Evolutionary conservation across 2,113 vertebrate species (phyloP).

Genomic region (Rhinolophus sinicus): DNA sequence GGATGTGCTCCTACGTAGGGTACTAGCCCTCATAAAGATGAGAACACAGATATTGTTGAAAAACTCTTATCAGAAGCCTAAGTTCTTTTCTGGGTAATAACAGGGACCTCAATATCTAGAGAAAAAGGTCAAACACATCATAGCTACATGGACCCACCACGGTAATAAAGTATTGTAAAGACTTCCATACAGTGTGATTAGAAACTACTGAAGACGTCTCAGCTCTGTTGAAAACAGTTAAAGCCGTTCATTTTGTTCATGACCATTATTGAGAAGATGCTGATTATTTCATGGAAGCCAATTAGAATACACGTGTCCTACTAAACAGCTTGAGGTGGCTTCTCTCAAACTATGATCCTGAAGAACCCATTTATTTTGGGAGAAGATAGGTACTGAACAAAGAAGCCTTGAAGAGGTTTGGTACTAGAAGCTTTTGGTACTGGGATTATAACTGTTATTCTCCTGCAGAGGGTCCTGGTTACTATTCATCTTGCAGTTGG

Average conservation of each 20-base stretch:
- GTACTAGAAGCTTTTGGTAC: constrained; percentile 85
- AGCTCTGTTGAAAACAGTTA: constrained; percentile 91
- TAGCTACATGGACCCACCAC: constrained; percentile 85
- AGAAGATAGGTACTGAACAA: constrained; percentile 88
- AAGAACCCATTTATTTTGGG: constrained; percentile 87
- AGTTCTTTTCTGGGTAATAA: constrained; percentile 91
- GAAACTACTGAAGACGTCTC: constrained; percentile 88
- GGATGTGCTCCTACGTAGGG: constrained; percentile 85
- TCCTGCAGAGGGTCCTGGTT: constrained; percentile 85
- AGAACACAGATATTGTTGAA: constrained; percentile 75
- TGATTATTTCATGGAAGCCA: constrained; percentile 91
- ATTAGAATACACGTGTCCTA: constrained; percentile 87
- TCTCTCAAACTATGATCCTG: constrained; percentile 85
- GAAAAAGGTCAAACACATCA: constrained; percentile 85
- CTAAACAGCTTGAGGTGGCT: constrained; percentile 87
- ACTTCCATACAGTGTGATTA: constrained; percentile 87
- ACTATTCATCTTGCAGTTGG: constrained; percentile 89
- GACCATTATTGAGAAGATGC: constrained; percentile 86
- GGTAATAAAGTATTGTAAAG: constrained; percentile 86
- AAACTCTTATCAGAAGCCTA: constrained; percentile 81
- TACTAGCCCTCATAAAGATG: constrained; percentile 82
- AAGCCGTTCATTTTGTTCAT: constrained; percentile 89
- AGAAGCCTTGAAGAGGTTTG: constrained; percentile 87
- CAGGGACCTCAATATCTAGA: constrained; percentile 85
- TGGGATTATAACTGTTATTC: constrained; percentile 87